Evolutionary conservation across 2,888 invertebrate genomes (phyloP), one percentile per base, ranked within the genome.

Genomic region (Hesperia comma): DNA sequence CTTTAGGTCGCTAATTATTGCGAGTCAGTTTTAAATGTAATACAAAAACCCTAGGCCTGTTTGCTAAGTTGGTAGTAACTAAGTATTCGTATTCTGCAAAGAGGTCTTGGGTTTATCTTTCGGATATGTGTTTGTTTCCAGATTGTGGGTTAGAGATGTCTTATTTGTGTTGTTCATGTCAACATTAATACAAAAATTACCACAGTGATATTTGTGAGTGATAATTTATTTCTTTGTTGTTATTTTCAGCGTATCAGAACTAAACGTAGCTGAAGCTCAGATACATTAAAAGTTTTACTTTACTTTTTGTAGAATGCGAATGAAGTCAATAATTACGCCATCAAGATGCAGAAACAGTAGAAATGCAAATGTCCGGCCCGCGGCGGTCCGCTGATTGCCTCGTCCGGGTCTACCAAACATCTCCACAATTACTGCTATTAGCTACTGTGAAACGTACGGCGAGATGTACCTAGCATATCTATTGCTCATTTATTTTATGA

Each of bases 341-440:
- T 58, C 26, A 58, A 58, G 43, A 43, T 43, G 26, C 57, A 58
- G 57, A 58, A 57, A 15, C 43, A 32, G 43, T 58, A 41, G 46
- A 32, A 12, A 58, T 58, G 58, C 58, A 58, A 58, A 58, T 58
- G 58, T 6, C 21, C 58, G 17, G 26, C 58, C 32, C 46, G 46
- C 46, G 46, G 58, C 58, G 12, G 6, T 32, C 46, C 46, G 46
- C 46, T 58, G 58, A 58, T 58, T 58, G 58, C 58, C 46, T 17
- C 58, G 58, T 58, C 58, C n/a, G n/a, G n/a, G n/a, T n/a, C 57
- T 41, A 32, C 58, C 21, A 46, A 58, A 46, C 58, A 46, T 32
- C 58, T 58, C 41, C 17, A 58, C 46, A 58, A 58, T 58, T 58
- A 58, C 58, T 15, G 43, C 58, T 58, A 41, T 58, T 46, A n/a